Conservation (phyloP, 1,140 invertebrate genomes). For the Formica selysi region DNA sequence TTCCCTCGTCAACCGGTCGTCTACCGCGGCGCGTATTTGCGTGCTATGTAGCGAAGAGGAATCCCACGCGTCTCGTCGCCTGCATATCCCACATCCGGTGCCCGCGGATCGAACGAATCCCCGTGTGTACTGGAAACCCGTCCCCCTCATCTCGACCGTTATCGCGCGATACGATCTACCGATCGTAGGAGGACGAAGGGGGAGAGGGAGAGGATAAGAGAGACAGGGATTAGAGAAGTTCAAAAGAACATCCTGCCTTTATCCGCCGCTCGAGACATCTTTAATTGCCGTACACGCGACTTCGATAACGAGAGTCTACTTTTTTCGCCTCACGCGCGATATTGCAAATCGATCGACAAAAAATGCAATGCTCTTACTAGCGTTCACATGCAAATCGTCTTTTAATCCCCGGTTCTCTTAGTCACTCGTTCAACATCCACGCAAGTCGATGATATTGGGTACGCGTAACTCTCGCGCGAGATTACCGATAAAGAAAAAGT, state of each 20-base stretch:
- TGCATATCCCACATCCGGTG: constrained; percentile 80
- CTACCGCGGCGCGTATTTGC: constrained; percentile 56
- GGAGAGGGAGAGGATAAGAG: not conserved
- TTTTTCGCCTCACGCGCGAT: constrained; percentile 6
- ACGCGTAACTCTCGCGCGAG: constrained; percentile 4
- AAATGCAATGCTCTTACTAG: not conserved
- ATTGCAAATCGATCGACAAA: constrained; percentile 32
- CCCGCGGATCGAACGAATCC: constrained; percentile 65
- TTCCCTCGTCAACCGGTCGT: constrained; percentile 54
- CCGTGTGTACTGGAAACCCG: constrained; percentile 73
- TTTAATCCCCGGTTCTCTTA: constrained; percentile 5
- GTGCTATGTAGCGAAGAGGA: constrained; percentile 62
- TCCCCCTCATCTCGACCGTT: constrained; percentile 63
- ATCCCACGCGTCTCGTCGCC: constrained; percentile 81
- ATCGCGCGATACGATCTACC: constrained; percentile 67
- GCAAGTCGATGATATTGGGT: constrained; percentile 22
- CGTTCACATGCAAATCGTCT: not conserved
- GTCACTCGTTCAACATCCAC: not conserved
- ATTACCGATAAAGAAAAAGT: not conserved
- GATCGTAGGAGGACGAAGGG: constrained; percentile 35
- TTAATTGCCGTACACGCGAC: constrained; percentile 51
- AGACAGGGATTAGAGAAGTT: constrained; percentile 37
- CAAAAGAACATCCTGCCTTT: constrained; percentile 21
- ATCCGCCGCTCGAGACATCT: constrained; percentile 30
- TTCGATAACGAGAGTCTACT: constrained; percentile 34